Base-by-base conservation (phyloP, 2,113 vertebrate genomes). In the Plotosus lineatus region DNA sequence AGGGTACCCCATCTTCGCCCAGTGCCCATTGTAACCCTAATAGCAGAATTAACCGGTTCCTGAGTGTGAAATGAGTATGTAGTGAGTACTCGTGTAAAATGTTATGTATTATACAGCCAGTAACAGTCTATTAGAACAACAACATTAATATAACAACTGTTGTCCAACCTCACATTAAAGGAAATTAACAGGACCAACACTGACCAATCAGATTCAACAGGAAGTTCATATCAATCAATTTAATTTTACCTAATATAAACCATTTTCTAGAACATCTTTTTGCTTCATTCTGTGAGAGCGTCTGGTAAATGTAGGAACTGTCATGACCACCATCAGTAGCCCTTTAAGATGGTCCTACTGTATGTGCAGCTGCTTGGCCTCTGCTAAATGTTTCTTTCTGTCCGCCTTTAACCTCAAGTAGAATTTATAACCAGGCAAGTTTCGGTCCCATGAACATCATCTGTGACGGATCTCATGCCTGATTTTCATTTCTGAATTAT, bases 351-450 rank as follows among this genome's bases (percentile, higher is more conserved):
- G 21, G 71, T 66, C 72, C 53, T 38, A 51, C 61, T 80, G 72
- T 66, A 53, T 36, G 71, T 85, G 65, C 77, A 68, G 60, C 6
- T 85, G 42, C 44, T 48, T 63, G 44, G 21, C 6, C 31, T 79
- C 42, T 60, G 21, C 77, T 63, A 80, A 73, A 77, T 77, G 77
- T 36, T 61, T 28, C n/a, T 68, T 40, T 51, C 28, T 71, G 40
- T 85, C 51, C 58, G 55, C 50, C 38, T 66, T 4, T 74, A 77
- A 85, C 65, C 81, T 28, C 60, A 72, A n/a, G 71, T 63, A 48
- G 77, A 80, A 79, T 83, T 48, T 33, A 38, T 58, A 3, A 7
- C 77, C 60, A 77, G 48, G 53, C 53, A 72, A 8, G 28, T 6
- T 81, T 36, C 5, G 55, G 50, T 81, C 66, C 48, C 44, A 60